A percentile compares a stretch with the other conserved stretches of the same genome.
phyloP scores from a whole-genome alignment of 1,140 invertebrate genomes.

The Hypsibius dujardini region DNA sequence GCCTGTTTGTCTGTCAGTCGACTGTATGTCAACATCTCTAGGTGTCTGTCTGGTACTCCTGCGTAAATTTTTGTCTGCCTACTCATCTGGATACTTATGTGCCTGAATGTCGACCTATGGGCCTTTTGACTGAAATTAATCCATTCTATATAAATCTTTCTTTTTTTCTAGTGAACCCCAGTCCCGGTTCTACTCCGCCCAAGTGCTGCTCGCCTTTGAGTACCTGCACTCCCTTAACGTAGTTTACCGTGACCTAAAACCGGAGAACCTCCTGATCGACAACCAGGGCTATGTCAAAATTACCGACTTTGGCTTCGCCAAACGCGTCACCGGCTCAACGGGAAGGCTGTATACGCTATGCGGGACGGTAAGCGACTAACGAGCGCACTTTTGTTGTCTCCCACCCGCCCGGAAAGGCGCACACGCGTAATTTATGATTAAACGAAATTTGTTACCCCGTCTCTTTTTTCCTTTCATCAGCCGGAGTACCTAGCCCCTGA shows the following conservation, averaged over 20 bases:
- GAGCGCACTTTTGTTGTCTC: too few species aligned
- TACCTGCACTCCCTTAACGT: conserved; percentile 23
- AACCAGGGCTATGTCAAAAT: conserved; percentile 22
- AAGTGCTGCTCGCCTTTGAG: conserved; percentile 32
- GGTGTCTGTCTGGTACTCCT: too few species aligned
- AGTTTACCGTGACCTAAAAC: conserved; percentile 24
- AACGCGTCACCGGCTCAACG: conserved; percentile 25
- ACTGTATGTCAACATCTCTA: too few species aligned
- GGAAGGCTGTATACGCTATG: conserved; percentile 24
- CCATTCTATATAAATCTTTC: not conserved
- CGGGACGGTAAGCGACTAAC: conserved; percentile 20
- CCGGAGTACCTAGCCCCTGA: conserved; percentile 30
- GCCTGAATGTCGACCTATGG: too few species aligned
- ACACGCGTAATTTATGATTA: too few species aligned
- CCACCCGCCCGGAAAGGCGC: too few species aligned
- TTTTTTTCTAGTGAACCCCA: conserved; percentile 19
- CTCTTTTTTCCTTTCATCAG: too few species aligned
- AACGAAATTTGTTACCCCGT: too few species aligned
- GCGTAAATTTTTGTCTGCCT: too few species aligned
- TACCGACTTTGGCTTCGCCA: conserved; percentile 27
- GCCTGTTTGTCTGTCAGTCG: too few species aligned
- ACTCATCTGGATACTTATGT: too few species aligned
- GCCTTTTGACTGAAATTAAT: too few species aligned
- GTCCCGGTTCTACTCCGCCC: conserved; percentile 23
- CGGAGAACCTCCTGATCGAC: conserved; percentile 23